A percentile compares a stretch with the other conserved stretches of the same genome.
Conservation (phyloP, 2,888 invertebrate species). For the Torymus auratus region DNA sequence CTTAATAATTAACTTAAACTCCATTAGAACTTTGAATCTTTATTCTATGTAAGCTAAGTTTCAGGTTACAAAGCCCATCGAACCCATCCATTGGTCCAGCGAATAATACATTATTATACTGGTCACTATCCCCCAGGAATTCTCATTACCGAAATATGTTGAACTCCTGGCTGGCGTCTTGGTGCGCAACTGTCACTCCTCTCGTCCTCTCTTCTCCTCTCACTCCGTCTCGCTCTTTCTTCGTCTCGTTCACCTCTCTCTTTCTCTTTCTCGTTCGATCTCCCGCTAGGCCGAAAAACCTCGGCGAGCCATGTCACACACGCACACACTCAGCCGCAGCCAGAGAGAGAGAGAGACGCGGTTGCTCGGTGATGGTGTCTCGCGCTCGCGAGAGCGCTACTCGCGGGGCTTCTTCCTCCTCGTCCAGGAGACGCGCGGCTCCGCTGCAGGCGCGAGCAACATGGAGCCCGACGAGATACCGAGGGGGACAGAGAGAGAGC, state of each 20-base stretch:
- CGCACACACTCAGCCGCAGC: no score
- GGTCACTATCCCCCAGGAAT: not conserved
- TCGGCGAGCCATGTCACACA: no score
- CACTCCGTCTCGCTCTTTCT: not conserved
- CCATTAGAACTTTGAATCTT: no score
- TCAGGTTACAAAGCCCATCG: no score
- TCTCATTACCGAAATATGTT: conserved; percentile 56
- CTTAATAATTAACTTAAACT: no score
- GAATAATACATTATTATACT: no score
- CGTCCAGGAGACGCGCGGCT: conserved; percentile 39
- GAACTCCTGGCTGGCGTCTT: conserved; percentile 48
- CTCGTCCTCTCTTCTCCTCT: conserved; percentile 56
- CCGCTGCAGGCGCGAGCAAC: conserved; percentile 3
- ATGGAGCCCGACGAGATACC: conserved; percentile 22
- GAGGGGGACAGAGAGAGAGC: conserved; percentile 13
- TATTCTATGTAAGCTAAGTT: no score
- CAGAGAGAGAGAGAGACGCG: no score
- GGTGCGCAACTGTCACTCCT: conserved; percentile 48
- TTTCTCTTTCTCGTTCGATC: not conserved
- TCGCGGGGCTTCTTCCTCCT: conserved; percentile 46
- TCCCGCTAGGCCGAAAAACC: no score
- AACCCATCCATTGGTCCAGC: not conserved
- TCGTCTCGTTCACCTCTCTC: not conserved
- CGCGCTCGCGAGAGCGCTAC: not conserved
- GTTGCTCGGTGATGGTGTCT: not conserved